Percentiles rank a stretch among this genome's conserved stretches.
Evolutionary conservation across 2,888 invertebrate species (phyloP).

Genomic region (Rhorus exstirpatorius): DNA sequence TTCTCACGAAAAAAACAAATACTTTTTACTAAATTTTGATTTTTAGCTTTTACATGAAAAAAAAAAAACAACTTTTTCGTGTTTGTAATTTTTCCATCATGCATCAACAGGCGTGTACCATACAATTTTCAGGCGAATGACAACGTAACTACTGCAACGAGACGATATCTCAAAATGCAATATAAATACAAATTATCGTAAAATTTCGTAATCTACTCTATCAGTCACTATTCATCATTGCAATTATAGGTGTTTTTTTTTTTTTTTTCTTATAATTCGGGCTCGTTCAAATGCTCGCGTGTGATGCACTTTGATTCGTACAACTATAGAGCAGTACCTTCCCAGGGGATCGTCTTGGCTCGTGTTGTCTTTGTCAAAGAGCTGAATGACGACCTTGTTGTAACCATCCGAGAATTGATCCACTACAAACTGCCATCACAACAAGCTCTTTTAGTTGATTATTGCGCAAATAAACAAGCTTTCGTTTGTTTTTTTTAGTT

Average conservation of each 20-base stretch:
- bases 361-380: slow-evolving; percentile 97
- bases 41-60: neutral
- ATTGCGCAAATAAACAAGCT: slow-evolving; percentile 54
- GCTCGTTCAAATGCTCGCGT: slow-evolving; percentile 50
- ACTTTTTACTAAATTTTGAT: neutral
- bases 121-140: slow-evolving; percentile 20
- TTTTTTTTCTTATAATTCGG: slow-evolving; percentile 1
- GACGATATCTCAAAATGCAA: slow-evolving; percentile 20
- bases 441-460: slow-evolving; percentile 80
- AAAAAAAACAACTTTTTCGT: neutral
- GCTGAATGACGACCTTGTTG: slow-evolving; percentile 88
- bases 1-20: no score
- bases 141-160: slow-evolving; percentile 23
- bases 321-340: slow-evolving; percentile 91
- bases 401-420: slow-evolving; percentile 86
- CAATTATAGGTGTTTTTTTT: neutral
- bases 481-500: neutral
- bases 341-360: slow-evolving; percentile 97
- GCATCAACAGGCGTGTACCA: slow-evolving; percentile 51
- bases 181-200: neutral
- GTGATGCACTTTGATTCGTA: slow-evolving; percentile 69
- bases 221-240: neutral
- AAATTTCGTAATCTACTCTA: slow-evolving; percentile 4
- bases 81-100: slow-evolving; percentile 48
- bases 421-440: slow-evolving; percentile 88